A percentile compares a stretch with the other conserved stretches of the same genome.
These are phyloP conservation scores for Microcebus griseorufus DNA, from an alignment of 2,113 vertebrate genomes.

Conservation along the genomic window DNA sequence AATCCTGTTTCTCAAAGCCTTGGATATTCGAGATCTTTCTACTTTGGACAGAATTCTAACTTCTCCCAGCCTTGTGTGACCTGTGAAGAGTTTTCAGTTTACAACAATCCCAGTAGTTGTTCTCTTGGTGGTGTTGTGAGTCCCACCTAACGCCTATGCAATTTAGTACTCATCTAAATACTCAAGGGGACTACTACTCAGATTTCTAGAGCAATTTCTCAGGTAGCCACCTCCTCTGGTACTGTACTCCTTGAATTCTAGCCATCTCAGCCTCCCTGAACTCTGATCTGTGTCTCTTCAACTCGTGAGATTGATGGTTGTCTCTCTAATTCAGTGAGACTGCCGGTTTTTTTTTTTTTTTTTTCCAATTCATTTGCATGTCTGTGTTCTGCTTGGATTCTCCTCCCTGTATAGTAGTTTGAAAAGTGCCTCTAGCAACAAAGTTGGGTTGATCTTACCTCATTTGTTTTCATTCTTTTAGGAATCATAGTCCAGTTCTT, in stretches of 20 bases:
- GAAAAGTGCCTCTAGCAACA: not conserved
- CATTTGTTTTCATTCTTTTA: not conserved
- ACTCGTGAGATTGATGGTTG: not conserved
- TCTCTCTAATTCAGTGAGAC: not conserved
- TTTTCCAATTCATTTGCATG: not conserved
- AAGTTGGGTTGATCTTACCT: not conserved
- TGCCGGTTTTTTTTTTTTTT: not conserved
- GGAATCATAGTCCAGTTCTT: not conserved
- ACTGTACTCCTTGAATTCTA: not conserved
- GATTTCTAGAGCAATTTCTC: not conserved
- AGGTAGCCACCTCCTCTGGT: not conserved
- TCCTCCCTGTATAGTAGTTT: not conserved
- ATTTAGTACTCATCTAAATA: not conserved
- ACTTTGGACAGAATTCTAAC: not conserved
- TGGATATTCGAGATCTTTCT: not conserved
- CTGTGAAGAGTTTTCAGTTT: not conserved
- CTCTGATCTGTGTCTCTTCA: not conserved
- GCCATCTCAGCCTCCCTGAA: not conserved
- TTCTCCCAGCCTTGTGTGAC: not conserved
- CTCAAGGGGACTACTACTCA: not conserved
- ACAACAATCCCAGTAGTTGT: not conserved
- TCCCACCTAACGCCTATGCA: not conserved
- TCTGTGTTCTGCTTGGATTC: not conserved
- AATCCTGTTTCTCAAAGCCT: not conserved
- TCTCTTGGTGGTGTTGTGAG: not conserved